phyloP scores from a whole-genome alignment of 1,140 invertebrate genomes.

The Caenorhabditis inopinata region DNA sequence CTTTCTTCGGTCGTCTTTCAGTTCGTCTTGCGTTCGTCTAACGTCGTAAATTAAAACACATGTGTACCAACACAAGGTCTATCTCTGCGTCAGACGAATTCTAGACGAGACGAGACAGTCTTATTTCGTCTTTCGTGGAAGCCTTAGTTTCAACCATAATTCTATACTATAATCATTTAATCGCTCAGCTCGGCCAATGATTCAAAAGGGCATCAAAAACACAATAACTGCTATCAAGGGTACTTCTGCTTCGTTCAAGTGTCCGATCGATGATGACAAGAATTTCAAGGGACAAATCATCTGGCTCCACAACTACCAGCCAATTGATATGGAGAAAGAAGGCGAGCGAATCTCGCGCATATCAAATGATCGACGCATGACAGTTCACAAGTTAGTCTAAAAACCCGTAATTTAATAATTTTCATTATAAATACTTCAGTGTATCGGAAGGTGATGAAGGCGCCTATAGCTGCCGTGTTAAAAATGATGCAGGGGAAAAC shows the following conservation, averaged over 20 bases:
- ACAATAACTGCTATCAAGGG: conserved; percentile 50
- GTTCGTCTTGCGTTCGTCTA: no score
- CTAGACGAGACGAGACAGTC: no score
- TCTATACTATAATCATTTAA: not conserved
- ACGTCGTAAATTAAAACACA: no score
- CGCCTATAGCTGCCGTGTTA: conserved; percentile 50
- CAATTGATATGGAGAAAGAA: conserved; percentile 3
- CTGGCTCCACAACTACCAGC: conserved; percentile 44
- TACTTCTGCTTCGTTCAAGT: conserved; percentile 44
- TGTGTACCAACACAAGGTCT: no score
- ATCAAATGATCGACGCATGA: conserved; percentile 4
- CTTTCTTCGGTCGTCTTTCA: no score
- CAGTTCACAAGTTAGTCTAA: conserved; percentile 15
- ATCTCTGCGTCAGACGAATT: no score
- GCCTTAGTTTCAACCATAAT: no score
- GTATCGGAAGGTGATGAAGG: conserved; percentile 45
- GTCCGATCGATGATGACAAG: conserved; percentile 49
- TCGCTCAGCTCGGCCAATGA: conserved; percentile 49
- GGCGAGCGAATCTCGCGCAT: not conserved
- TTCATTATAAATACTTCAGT: conserved; percentile 10
- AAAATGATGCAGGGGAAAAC: conserved; percentile 56
- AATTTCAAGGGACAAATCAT: conserved; percentile 55
- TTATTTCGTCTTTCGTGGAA: no score
- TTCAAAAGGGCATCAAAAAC: conserved; percentile 49
- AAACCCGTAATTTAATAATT: not conserved